These are phyloP conservation scores for Drosophila aff. DNA, from an alignment of 1,140 invertebrate genomes.

Conservation along the genomic window DNA sequence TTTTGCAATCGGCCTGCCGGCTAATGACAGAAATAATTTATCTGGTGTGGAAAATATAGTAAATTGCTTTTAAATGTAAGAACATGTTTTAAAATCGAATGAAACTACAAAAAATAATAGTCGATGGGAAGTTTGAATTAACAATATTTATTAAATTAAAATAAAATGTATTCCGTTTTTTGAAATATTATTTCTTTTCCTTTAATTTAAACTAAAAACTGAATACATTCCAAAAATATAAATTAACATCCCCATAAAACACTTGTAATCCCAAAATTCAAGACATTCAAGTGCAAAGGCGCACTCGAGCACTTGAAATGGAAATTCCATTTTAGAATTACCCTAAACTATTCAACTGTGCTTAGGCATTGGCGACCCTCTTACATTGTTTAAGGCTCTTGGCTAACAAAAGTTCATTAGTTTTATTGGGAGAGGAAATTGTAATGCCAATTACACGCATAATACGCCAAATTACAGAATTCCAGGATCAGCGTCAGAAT, in stretches of 20 bases:
- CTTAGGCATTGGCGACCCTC: neutral
- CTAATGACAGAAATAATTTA: constrained; percentile 34
- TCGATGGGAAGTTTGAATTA: too few species aligned
- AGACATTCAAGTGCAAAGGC: neutral
- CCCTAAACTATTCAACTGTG: constrained; percentile 28
- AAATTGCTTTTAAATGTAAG: neutral
- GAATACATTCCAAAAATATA: neutral
- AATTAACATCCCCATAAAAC: neutral
- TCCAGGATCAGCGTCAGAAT: constrained; percentile 30
- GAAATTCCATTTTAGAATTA: constrained; percentile 12
- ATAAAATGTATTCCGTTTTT: too few species aligned
- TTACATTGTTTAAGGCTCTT: constrained; percentile 13
- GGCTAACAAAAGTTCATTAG: constrained; percentile 57
- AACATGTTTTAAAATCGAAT: neutral
- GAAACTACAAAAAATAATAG: too few species aligned
- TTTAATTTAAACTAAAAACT: too few species aligned
- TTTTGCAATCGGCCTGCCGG: constrained; percentile 10
- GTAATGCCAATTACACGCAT: constrained; percentile 74
- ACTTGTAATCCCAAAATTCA: neutral
- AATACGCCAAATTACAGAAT: constrained; percentile 74
- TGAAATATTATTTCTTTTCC: too few species aligned
- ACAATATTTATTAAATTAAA: too few species aligned
- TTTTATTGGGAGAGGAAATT: constrained; percentile 41
- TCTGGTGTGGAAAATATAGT: neutral
- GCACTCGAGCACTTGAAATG: neutral